Conservation (phyloP, 2,113 vertebrate genomes). For the Cheilinus undulatus region DNA sequence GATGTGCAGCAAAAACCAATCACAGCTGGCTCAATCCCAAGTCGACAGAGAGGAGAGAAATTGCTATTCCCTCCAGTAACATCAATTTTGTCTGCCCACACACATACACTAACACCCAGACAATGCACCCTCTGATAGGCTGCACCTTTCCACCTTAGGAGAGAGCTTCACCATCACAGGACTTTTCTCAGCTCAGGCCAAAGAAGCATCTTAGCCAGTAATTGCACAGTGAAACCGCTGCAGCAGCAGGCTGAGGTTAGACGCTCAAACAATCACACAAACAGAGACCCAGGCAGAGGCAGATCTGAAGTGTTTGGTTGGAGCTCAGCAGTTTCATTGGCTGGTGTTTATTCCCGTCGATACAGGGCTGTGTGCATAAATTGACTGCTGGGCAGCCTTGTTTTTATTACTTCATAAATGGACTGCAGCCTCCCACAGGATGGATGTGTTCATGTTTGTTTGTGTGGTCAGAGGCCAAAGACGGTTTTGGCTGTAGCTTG, state of each 20-base stretch:
- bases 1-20: constrained; percentile 69
- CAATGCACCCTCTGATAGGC: constrained; percentile 24
- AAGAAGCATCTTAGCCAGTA: constrained; percentile 39
- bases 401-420: constrained; percentile 61
- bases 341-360: constrained; percentile 54
- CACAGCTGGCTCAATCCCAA: constrained; percentile 60
- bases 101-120: constrained; percentile 2
- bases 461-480: neutral
- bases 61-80: constrained; percentile 58
- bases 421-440: constrained; percentile 43
- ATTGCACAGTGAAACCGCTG: constrained; percentile 55
- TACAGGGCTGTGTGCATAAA: constrained; percentile 48
- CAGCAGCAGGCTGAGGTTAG: constrained; percentile 22
- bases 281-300: neutral
- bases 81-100: constrained; percentile 46
- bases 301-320: constrained; percentile 47
- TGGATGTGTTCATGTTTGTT: constrained; percentile 1
- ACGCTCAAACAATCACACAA: neutral
- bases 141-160: constrained; percentile 25
- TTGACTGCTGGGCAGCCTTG: constrained; percentile 44
- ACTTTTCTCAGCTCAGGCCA: constrained; percentile 8
- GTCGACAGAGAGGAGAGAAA: constrained; percentile 37
- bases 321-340: constrained; percentile 59
- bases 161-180: constrained; percentile 13
- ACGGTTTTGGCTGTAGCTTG: neutral